Percentiles rank a stretch among this genome's conserved stretches.
These are phyloP conservation scores for Engystomops pustulosus DNA, from an alignment of 2,113 vertebrate species.

Conservation along the genomic window DNA sequence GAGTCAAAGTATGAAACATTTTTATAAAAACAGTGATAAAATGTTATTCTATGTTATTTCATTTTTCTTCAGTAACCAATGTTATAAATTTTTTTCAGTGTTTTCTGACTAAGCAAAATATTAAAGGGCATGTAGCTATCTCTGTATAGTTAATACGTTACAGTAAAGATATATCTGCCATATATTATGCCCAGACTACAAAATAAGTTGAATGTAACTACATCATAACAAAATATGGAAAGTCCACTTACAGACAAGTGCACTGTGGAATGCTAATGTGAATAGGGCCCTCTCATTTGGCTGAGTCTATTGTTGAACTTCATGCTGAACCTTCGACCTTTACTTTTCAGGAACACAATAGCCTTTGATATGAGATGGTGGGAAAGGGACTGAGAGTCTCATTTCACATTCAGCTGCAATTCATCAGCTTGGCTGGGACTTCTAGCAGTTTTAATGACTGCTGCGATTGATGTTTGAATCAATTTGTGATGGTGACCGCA, in stretches of 20 bases:
- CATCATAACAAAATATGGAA: conserved; percentile 80
- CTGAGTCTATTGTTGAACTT: conserved; percentile 83
- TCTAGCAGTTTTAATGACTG: conserved; percentile 83
- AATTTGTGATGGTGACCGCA: conserved; percentile 93
- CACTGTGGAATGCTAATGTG: conserved; percentile 75
- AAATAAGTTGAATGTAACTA: conserved; percentile 68
- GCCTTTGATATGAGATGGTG: conserved; percentile 92
- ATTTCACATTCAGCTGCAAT: conserved; percentile 86
- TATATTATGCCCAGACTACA: neutral
- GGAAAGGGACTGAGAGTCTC: conserved; percentile 84
- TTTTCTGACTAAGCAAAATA: too few species aligned
- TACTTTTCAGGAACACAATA: conserved; percentile 89
- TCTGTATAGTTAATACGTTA: neutral
- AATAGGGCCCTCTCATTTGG: conserved; percentile 78
- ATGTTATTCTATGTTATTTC: too few species aligned
- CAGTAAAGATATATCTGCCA: neutral
- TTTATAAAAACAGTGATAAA: too few species aligned
- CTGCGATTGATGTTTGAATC: conserved; percentile 94
- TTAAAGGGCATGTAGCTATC: neutral
- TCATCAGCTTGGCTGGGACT: conserved; percentile 82
- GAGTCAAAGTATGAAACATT: too few species aligned
- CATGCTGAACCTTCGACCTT: conserved; percentile 85
- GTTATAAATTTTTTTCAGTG: too few species aligned
- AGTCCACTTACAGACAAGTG: conserved; percentile 68
- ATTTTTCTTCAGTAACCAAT: too few species aligned